Evolutionary conservation across 2,113 vertebrate species (phyloP).

Genomic region (Ranitomeya variabilis): DNA sequence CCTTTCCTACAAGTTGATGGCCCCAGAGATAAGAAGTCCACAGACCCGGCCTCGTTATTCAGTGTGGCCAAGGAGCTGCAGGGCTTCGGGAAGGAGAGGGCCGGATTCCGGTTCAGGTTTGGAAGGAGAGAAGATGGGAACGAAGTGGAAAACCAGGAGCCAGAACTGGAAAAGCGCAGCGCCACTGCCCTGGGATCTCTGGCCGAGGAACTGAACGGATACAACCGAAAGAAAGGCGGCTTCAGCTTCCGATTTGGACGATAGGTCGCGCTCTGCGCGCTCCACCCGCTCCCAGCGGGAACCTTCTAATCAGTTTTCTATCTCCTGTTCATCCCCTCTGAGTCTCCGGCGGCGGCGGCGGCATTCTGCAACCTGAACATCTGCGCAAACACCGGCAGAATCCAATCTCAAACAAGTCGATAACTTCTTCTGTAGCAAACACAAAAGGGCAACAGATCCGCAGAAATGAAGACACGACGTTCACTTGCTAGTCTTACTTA

Average conservation of each 20-base stretch:
- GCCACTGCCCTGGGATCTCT: slow-evolving; percentile 57
- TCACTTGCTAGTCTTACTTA: no score
- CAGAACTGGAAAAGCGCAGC: background rate
- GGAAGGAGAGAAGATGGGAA: slow-evolving; percentile 2
- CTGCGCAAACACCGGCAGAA: slow-evolving; percentile 25
- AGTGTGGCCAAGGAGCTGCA: slow-evolving; percentile 60
- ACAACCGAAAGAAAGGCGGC: slow-evolving; percentile 69
- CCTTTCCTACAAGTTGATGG: background rate
- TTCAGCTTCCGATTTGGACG: slow-evolving; percentile 75
- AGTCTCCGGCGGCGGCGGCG: background rate
- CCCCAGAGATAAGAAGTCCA: background rate
- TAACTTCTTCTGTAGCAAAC: background rate
- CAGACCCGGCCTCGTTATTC: slow-evolving; percentile 51
- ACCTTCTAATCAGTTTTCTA: slow-evolving; percentile 1
- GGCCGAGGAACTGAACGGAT: slow-evolving; percentile 68
- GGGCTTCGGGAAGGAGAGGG: background rate
- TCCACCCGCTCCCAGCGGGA: background rate
- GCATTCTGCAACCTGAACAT: slow-evolving; percentile 1
- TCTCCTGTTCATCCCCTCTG: background rate
- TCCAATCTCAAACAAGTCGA: slow-evolving; percentile 32
- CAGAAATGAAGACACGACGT: background rate
- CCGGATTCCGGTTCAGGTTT: slow-evolving; percentile 43
- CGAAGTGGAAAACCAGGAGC: background rate
- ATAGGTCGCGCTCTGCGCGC: background rate
- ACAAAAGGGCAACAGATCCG: slow-evolving; percentile 7